Evolutionary conservation across 1,140 invertebrate species (phyloP).

Genomic region (Chironomus tepperi): DNA sequence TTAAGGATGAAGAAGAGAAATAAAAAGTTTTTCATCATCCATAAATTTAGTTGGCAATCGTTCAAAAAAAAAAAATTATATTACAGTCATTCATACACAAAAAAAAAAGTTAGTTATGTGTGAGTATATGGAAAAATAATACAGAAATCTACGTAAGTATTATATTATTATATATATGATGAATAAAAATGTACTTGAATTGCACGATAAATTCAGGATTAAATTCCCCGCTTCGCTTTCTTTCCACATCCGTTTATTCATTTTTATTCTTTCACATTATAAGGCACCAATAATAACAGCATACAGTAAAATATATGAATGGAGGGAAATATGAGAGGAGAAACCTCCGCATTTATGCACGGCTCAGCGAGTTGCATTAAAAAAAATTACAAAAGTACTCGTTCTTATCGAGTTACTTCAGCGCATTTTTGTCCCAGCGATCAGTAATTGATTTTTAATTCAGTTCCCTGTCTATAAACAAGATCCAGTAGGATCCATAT

Average conservation of each 20-base stretch:
- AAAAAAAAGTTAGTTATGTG: not conserved
- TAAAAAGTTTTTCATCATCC: not conserved
- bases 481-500: too few relatives aligned
- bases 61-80: conserved; percentile 6
- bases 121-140: not conserved
- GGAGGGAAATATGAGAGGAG: not conserved
- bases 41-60: conserved; percentile 13
- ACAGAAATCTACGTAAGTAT: too few relatives aligned
- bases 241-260: not conserved
- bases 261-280: not conserved
- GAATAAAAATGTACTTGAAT: conserved; percentile 14
- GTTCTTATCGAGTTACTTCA: too few relatives aligned
- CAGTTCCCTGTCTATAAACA: too few relatives aligned
- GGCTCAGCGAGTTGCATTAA: conserved; percentile 10
- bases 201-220: conserved; percentile 8
- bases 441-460: too few relatives aligned
- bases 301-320: not conserved
- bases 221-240: not conserved
- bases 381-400: too few relatives aligned
- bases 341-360: not conserved
- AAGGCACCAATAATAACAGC: too few relatives aligned
- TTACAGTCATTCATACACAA: not conserved
- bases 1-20: not conserved
- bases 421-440: too few relatives aligned
- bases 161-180: not conserved